Conservation (phyloP, 2,888 invertebrate species). For the Platycheirus albimanus region DNA sequence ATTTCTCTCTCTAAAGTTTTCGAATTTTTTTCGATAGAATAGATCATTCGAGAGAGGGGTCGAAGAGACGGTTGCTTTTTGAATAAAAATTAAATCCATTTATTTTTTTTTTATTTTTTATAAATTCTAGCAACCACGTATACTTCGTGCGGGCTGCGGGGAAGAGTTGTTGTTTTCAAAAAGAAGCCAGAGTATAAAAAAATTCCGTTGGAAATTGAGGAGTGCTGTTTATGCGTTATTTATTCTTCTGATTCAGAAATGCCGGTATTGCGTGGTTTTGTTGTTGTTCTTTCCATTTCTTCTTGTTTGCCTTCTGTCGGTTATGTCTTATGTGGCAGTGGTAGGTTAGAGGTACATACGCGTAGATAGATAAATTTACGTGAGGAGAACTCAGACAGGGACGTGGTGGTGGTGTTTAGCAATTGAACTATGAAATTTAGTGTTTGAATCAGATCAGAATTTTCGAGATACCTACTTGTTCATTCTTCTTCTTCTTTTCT, state of each 20-base stretch:
- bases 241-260: slow-evolving; percentile 27
- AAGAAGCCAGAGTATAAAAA: neutral
- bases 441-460: too few relatives aligned
- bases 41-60: slow-evolving; percentile 27
- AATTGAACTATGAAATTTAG: too few relatives aligned
- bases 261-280: slow-evolving; percentile 6
- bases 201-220: neutral
- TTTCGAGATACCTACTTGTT: too few relatives aligned
- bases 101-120: neutral
- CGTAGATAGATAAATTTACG: too few relatives aligned
- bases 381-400: too few relatives aligned
- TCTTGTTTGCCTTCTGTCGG: neutral
- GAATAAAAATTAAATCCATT: slow-evolving; percentile 7
- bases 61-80: too few relatives aligned
- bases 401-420: too few relatives aligned
- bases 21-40: slow-evolving; percentile 26
- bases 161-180: neutral
- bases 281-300: neutral
- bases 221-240: slow-evolving; percentile 2
- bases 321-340: too few relatives aligned
- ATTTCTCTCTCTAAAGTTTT: slow-evolving; percentile 29
- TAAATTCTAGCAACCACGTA: too few relatives aligned
- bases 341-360: too few relatives aligned
- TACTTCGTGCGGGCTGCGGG: too few relatives aligned
- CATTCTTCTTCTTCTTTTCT: too few relatives aligned